phyloP scores from a whole-genome alignment of 2,113 vertebrate genomes.

The Syngnathus scovelli region DNA sequence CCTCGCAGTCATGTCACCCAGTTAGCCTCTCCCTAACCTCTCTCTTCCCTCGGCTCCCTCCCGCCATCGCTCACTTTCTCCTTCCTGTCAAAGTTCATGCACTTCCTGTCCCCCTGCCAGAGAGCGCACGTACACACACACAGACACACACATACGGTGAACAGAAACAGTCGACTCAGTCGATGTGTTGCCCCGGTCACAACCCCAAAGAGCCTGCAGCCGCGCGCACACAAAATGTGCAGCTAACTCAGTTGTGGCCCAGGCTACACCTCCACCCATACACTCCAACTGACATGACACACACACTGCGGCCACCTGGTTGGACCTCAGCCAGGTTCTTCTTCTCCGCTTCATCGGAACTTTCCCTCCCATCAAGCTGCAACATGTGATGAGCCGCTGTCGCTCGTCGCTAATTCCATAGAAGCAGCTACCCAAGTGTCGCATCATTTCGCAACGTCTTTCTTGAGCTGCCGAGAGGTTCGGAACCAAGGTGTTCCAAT shows the following conservation, averaged over 20 bases:
- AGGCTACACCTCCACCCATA: constrained; percentile 50
- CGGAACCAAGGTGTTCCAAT: not conserved
- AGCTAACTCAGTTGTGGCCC: constrained; percentile 38
- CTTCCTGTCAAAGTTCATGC: constrained; percentile 64
- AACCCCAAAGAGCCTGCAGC: constrained; percentile 59
- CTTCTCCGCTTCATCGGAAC: not conserved
- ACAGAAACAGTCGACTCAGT: constrained; percentile 40
- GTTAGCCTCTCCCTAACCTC: constrained; percentile 51
- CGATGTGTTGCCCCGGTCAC: constrained; percentile 62
- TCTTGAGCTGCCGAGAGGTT: not conserved
- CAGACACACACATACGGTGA: constrained; percentile 9
- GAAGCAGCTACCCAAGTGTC: not conserved
- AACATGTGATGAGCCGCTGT: not conserved
- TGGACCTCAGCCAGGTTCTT: constrained; percentile 49
- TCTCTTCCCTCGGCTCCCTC: constrained; percentile 17
- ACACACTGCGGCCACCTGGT: constrained; percentile 9
- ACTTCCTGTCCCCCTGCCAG: constrained; percentile 55
- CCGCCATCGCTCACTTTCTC: constrained; percentile 49
- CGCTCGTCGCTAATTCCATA: not conserved
- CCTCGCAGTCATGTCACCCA: constrained; percentile 7
- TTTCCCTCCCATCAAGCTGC: not conserved
- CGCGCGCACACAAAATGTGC: constrained; percentile 16
- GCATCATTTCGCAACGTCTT: not conserved
- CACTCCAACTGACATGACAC: constrained; percentile 39
- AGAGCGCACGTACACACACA: constrained; percentile 5